A percentile compares a stretch with the other conserved stretches of the same genome.
Conservation (phyloP, 2,113 vertebrate species). For the Hemibagrus wyckioides region DNA sequence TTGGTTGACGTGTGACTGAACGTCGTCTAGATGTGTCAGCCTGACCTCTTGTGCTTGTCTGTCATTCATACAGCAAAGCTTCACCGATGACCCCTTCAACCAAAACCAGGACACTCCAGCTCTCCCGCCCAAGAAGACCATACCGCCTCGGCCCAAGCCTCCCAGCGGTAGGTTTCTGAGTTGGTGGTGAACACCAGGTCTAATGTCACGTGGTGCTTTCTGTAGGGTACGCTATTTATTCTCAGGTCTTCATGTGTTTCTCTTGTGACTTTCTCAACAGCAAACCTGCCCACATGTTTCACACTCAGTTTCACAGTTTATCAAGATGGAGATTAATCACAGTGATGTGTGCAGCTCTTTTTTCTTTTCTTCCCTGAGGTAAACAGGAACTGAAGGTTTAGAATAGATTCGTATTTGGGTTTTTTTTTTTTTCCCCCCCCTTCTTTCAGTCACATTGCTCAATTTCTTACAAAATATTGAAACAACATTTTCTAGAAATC, state of each 20-base stretch:
- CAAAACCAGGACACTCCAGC: slow-evolving; percentile 90
- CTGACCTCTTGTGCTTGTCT: slow-evolving; percentile 60
- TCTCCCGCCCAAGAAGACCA: slow-evolving; percentile 91
- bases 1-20: background rate
- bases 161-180: slow-evolving; percentile 85
- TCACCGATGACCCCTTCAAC: slow-evolving; percentile 90
- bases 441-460: background rate
- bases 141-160: slow-evolving; percentile 91
- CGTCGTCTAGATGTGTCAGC: background rate
- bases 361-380: background rate
- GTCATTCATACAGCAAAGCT: slow-evolving; percentile 75
- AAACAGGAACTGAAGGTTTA: slow-evolving; percentile 35
- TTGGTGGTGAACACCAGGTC: background rate
- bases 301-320: slow-evolving; percentile 21
- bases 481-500: background rate
- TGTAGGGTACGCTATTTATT: background rate
- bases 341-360: background rate
- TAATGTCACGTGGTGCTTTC: background rate
- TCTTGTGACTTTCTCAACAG: background rate
- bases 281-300: slow-evolving; percentile 17
- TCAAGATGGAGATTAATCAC: background rate
- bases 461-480: background rate
- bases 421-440: too few species aligned
- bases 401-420: background rate
- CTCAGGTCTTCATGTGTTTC: background rate